Conservation (phyloP, 2,888 invertebrate species). For the Glaucopsyche alexis region DNA sequence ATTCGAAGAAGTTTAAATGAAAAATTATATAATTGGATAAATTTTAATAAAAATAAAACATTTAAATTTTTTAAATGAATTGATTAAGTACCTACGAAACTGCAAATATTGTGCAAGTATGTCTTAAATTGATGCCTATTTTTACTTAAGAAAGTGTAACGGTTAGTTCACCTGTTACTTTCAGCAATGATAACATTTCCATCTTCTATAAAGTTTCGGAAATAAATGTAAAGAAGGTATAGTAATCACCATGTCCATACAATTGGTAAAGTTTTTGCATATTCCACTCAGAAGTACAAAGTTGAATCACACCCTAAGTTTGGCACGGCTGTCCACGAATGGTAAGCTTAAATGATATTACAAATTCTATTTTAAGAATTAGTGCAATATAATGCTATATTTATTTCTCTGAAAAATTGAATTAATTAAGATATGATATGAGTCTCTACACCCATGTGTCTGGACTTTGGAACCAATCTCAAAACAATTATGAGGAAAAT, state of each 20-base stretch:
- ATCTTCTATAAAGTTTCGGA: background rate
- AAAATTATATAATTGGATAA: background rate
- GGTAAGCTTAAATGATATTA: background rate
- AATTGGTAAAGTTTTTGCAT: background rate
- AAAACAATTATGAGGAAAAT: too few species aligned
- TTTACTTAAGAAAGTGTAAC: background rate
- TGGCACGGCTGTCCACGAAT: slow-evolving; percentile 3
- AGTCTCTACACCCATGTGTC: too few species aligned
- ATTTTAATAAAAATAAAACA: background rate
- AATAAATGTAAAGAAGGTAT: background rate
- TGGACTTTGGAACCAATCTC: too few species aligned
- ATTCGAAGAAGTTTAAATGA: background rate
- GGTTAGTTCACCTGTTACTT: background rate
- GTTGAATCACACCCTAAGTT: background rate
- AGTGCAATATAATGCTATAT: too few species aligned
- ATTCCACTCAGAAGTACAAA: background rate
- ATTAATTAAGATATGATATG: too few species aligned
- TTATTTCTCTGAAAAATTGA: too few species aligned
- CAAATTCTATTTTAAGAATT: too few species aligned
- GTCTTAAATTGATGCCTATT: background rate
- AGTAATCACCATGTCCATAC: background rate
- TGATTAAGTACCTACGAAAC: background rate
- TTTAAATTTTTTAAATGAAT: background rate
- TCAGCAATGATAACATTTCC: background rate
- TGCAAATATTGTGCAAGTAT: background rate